Base-by-base conservation (phyloP, 35 echinoderm and acorn worm species). In the Ophioderma brevispina region DNA sequence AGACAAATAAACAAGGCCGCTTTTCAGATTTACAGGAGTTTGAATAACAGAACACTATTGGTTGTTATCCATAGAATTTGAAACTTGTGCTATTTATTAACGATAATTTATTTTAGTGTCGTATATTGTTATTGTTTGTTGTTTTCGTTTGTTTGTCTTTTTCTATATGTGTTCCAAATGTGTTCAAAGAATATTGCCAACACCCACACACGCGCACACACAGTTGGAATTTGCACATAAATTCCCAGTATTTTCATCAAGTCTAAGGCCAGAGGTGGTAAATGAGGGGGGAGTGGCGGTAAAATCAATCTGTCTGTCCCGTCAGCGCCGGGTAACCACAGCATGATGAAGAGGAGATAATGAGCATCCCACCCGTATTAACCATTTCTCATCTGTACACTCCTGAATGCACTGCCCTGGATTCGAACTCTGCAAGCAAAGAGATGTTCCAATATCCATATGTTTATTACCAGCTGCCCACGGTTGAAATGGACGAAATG, bases 401-500 rank as follows among this genome's bases (percentile, higher is more conserved):
- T 87, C 36, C 91, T 91, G 78, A 96, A 96, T 4, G 94, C 94
- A 75, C 94, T 96, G 0, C 94, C 76, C n/a, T 11, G 83, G 43
- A 6, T 55, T 36, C 32, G 35, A 43, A 43, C 80, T 11, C 5
- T 49, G 50, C 43, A 38, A 34, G 6, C 35, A 0, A 59, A 52
- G 23, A 33, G 34, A 18, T 85, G 83, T 59, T 85, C 83, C 55
- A 52, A 52, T 33, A 18, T 55, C 83, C 83, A 76, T 10, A 41
- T 84, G 63, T 79, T 91, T 91, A 80, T 84, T 85, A 37, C 21
- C 37, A n/a, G n/a, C n/a, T 0, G 76, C 91, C 93, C 93, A 95
- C 10, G 93, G 93, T 78, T 95, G 93, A 75, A 95, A 95, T 34
- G 93, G 93, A 25, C 89, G 84, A 42, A 94, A 94, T 11, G 92